Evolutionary conservation across 1,140 invertebrate species (phyloP).

Genomic region (Trypoxylus dichotomus): DNA sequence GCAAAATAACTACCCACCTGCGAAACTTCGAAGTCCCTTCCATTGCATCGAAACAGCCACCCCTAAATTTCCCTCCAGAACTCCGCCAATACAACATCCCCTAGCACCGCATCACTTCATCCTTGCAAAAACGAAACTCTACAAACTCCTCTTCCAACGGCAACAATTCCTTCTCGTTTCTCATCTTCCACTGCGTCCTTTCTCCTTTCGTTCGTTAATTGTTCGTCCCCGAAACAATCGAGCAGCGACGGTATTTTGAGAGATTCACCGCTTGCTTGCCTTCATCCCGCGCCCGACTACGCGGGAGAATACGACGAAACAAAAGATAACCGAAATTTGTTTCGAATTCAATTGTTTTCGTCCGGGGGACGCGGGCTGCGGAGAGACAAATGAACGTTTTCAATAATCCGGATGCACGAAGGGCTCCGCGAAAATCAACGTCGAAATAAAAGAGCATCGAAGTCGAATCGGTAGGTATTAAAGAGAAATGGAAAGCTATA

Average conservation of each 20-base stretch:
- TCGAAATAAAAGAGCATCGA: background rate
- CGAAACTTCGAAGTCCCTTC: no score
- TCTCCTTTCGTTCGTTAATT: background rate
- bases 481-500: no score
- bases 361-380: background rate
- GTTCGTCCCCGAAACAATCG: background rate
- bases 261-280: background rate
- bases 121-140: no score
- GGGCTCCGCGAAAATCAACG: background rate
- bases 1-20: no score
- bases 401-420: background rate
- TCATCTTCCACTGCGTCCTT: background rate
- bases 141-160: no score
- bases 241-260: background rate
- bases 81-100: no score
- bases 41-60: no score
- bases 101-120: no score
- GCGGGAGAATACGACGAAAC: background rate
- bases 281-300: no score
- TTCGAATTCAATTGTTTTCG: background rate
- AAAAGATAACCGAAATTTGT: background rate
- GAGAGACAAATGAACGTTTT: background rate
- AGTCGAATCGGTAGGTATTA: no score
- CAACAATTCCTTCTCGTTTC: background rate
- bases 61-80: no score